Conservation (phyloP, 2,888 invertebrate species). For the Troides oblongomaculatus region DNA sequence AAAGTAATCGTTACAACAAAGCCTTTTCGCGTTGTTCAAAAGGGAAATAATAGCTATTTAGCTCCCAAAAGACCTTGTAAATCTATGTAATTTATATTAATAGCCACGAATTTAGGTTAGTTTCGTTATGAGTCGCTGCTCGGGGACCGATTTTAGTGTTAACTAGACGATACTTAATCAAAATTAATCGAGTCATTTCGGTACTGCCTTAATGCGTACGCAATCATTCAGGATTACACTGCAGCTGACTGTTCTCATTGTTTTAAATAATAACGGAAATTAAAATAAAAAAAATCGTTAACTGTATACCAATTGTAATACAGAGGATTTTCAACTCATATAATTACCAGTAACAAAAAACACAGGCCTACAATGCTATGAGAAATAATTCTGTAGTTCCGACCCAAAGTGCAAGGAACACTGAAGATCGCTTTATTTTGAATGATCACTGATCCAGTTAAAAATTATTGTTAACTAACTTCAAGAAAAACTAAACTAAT, state of each 20-base stretch:
- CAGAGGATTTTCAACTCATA: too few relatives aligned
- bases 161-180: slow-evolving; percentile 61
- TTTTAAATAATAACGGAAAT: too few relatives aligned
- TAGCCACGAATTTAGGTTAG: slow-evolving; percentile 67
- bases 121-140: slow-evolving; percentile 62
- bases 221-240: slow-evolving; percentile 34
- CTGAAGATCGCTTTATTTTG: too few relatives aligned
- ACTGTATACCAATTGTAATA: too few relatives aligned
- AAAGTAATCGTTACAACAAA: slow-evolving; percentile 51
- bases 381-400: too few relatives aligned
- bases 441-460: too few relatives aligned
- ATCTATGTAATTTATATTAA: slow-evolving; percentile 77
- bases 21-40: slow-evolving; percentile 50
- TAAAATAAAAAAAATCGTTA: too few relatives aligned
- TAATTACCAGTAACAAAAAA: too few relatives aligned
- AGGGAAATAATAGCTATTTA: slow-evolving; percentile 65
- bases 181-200: slow-evolving; percentile 43
- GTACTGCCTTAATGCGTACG: slow-evolving; percentile 32
- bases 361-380: too few relatives aligned
- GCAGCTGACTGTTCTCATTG: not conserved
- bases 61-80: slow-evolving; percentile 69
- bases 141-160: slow-evolving; percentile 62
- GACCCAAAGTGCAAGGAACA: too few relatives aligned
- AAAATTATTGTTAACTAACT: too few relatives aligned
- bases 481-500: too few relatives aligned